phyloP scores from a whole-genome alignment of 2,888 invertebrate species.

The Phalera bucephala region DNA sequence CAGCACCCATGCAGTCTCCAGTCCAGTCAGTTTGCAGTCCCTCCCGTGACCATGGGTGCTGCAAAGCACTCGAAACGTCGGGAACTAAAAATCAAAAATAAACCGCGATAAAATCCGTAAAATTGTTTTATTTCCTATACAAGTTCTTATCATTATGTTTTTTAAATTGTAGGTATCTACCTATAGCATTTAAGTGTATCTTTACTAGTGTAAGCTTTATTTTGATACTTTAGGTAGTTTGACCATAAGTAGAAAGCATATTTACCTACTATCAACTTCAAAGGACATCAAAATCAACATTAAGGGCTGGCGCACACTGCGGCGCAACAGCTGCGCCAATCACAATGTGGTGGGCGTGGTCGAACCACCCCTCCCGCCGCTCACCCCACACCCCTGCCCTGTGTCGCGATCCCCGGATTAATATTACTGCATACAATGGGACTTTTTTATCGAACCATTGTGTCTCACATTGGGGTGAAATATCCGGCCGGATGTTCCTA shows the following conservation, averaged over 20 bases:
- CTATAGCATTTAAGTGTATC: too few species aligned
- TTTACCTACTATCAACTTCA: constrained; percentile 13
- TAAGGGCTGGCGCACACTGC: constrained; percentile 58
- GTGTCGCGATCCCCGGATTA: constrained; percentile 69
- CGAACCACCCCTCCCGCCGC: constrained; percentile 45
- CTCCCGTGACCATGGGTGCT: too few species aligned
- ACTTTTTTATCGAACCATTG: constrained; percentile 77
- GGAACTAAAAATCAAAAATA: too few species aligned
- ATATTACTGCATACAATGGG: constrained; percentile 78
- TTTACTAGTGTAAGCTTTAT: too few species aligned
- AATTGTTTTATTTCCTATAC: too few species aligned
- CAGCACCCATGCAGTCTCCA: too few species aligned
- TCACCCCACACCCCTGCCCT: constrained; percentile 47
- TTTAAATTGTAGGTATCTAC: too few species aligned
- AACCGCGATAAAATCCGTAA: too few species aligned
- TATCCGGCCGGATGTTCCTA: constrained; percentile 80
- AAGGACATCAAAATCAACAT: constrained; percentile 34
- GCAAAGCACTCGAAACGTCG: too few species aligned
- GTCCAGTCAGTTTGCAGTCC: too few species aligned
- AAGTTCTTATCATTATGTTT: too few species aligned
- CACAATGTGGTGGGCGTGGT: constrained; percentile 79
- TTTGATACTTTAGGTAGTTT: too few species aligned
- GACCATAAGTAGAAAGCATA: constrained; percentile 17
- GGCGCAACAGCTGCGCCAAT: constrained; percentile 79
- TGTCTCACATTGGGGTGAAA: constrained; percentile 76